Base-by-base conservation (phyloP, 2,113 vertebrate species). In the Grammomys surdaster region DNA sequence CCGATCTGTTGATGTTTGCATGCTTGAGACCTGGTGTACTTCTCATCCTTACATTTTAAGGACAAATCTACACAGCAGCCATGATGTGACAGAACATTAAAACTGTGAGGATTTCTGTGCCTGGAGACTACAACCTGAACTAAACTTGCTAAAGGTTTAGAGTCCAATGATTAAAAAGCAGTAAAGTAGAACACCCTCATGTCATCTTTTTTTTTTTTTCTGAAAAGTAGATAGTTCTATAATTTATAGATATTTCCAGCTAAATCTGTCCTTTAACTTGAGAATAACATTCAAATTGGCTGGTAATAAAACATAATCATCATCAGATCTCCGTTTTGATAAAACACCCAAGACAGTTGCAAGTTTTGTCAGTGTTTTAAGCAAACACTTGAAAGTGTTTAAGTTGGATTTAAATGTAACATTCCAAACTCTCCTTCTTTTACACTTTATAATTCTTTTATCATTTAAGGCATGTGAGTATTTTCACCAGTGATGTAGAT, bases 381-480 rank as follows among this genome's bases (percentile, higher is more conserved):
- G 22, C 80, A 90, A 96, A 82, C 8, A 93, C 73, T 88, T 80
- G 4, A 89, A 88, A 88, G 91, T 86, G 28, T 73, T 91, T 81
- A 54, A 81, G 78, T 90, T 95, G 43, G 70, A 58, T 33, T 51
- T 90, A 58, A 91, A 90, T 89, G 36, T 20, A 24, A 33, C 56
- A 67, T 92, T 94, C 12, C 31, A 46, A 80, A 87, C 89, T 5
- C 6, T 67, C 26, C 60, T 93, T 11, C 12, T 75, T 85, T 97
- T 80, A 56, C 43, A 94, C 19, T 91, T 85, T 40, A 6, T 54
- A 96, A 94, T 58, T 36, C 69, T 78, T 96, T 91, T 31, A 63
- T 84, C 82, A 75, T 96, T 98, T 92, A 95, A 97, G 24, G 3
- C 73, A 51, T 89, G 85, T 96, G 69, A 76, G 51, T 96, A 17